Evolutionary conservation across 1,140 invertebrate species (phyloP), one percentile per base, ranked within the genome.

Genomic region (Magallana gigas): DNA sequence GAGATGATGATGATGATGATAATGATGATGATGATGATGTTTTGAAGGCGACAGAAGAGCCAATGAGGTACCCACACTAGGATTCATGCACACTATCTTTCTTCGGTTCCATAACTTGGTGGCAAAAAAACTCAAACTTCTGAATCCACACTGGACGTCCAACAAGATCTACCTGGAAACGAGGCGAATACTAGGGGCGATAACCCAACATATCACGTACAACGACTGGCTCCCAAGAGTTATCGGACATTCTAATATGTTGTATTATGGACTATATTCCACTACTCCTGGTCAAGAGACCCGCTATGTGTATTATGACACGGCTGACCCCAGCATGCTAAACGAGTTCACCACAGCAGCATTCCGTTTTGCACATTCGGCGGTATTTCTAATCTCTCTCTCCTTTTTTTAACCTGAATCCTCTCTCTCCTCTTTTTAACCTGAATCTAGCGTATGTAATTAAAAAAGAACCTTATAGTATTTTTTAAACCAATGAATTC

Each of bases 71-170:
- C 90, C 97, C 89, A 98, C 98, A 6, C 96, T 97, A 0, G 64
- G 90, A n/a, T 96, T 97, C n/a, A 99, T 99, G 97, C 99, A 99
- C 93, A 99, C 98, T 0, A 95, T 99, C 82, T 99, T 97, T 97
- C 96, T 99, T 94, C 95, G 98, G 11, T 98, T 99, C 92, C 99
- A 99, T 93, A 99, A 99, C 93, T 95, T 98, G 83, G 95, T 99
- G 62, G 98, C 98, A 8, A 95, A 94, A 14, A 95, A 96, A 92
- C 95, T 99, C 11, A 96, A 96, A 85, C 94, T 96, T 36, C 93
- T 98, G 6, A 99, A 99, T 95, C 97, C 97, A 0, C 96, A 97
- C 86, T 99, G 98, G 98, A 48, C 18, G 1, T 96, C 97, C 90
- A 98, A 99, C 87, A 97, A 96, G 81, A 92, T 99, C 5, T 99